Base-by-base conservation (phyloP, 2,113 vertebrate genomes). In the Athene cunicularia region DNA sequence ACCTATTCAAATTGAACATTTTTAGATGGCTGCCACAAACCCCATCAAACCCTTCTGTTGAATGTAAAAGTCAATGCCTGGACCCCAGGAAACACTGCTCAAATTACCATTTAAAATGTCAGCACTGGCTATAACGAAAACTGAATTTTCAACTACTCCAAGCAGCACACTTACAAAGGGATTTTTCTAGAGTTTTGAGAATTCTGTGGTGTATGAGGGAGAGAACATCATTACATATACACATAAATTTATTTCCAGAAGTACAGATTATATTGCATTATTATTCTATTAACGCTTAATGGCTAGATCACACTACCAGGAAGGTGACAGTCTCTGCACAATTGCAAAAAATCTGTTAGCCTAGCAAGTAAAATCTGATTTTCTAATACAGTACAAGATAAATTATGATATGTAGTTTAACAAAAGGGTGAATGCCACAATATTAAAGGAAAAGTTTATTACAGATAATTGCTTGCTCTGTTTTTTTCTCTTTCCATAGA, bases 361-460 rank as follows among this genome's bases (percentile, higher is more conserved):
- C 32, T 77, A 77, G 52, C 8, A 93, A 67, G 45, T 9, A 79
- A 58, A 88, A 59, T 94, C 49, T 82, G 67, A 86, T 84, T 86
- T 86, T 86, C 37, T 71, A 64, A 73, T 75, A 72, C 33, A 90
- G n/a, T 14, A 49, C 26, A 95, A 95, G 90, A 94, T 86, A 83
- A 93, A 96, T 97, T 97, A 94, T 81, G 58, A 88, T 33, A 59
- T 64, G 66, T 89, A 91, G 41, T 82, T 90, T 94, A 94, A 83
- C 83, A 90, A 93, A 98, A 97, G 85, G 28, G 23, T 71, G 85
- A 97, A 93, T 95, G 90, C 82, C 81, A 97, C 80, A 89, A 75
- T 96, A 98, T 97, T 97, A 98, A 97, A 97, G 95, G 92, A 97
- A 98, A 98, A 96, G 96, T 98, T 98, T 98, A 98, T 98, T 98